These are phyloP conservation scores for Megathymus violae DNA, from an alignment of 1,140 invertebrate genomes.

Conservation along the genomic window DNA sequence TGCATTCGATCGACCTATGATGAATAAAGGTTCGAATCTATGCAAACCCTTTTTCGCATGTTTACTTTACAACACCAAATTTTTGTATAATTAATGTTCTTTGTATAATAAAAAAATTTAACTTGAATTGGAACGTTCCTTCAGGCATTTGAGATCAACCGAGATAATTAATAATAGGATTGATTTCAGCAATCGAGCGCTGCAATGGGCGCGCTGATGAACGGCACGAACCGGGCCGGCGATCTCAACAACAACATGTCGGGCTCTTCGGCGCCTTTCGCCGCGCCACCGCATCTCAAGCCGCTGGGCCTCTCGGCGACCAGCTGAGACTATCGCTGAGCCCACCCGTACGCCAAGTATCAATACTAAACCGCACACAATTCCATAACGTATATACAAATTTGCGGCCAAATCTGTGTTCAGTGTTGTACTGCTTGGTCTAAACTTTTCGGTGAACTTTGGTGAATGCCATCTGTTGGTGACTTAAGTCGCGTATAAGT, in stretches of 20 bases:
- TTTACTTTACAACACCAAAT: too few species aligned
- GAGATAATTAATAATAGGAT: conserved; percentile 11
- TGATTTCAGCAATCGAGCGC: conserved; percentile 67
- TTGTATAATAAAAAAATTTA: too few species aligned
- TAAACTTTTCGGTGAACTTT: conserved; percentile 13
- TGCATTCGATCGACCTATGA: too few species aligned
- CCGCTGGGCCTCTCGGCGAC: conserved; percentile 78
- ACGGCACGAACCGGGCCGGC: conserved; percentile 75
- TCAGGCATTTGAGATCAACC: too few species aligned
- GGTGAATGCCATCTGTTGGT: conserved; percentile 19
- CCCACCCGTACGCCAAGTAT: conserved; percentile 72
- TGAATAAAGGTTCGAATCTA: too few species aligned
- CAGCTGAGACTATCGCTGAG: conserved; percentile 82
- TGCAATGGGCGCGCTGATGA: conserved; percentile 76
- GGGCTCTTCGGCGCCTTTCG: conserved; percentile 69
- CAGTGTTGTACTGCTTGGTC: background rate
- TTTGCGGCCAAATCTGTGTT: background rate
- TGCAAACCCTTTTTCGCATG: too few species aligned
- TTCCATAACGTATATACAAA: background rate
- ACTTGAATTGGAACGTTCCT: too few species aligned
- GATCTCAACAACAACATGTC: conserved; percentile 84
- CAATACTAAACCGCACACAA: conserved; percentile 49
- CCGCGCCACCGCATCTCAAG: conserved; percentile 74
- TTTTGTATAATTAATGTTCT: too few species aligned
- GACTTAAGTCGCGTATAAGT: conserved; percentile 2